Base-by-base conservation (phyloP, 2,113 vertebrate species). In the Ctenomys sociabilis region DNA sequence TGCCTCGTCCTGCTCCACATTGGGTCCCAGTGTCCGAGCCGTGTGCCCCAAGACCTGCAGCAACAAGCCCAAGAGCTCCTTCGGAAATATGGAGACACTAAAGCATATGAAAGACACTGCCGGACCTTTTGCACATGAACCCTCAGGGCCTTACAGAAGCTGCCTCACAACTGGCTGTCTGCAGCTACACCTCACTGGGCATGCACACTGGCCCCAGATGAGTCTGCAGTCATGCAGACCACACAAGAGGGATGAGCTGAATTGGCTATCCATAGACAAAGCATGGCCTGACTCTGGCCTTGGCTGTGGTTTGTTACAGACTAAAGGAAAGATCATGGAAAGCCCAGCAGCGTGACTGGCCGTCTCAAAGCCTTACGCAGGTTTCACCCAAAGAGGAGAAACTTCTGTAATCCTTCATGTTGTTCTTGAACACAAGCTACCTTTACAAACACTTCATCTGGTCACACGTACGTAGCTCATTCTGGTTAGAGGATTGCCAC, bases 1-100 rank as follows among this genome's bases (percentile, higher is more conserved):
- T 99, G 99, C 92, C 99, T 99, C 1, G 98, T 99, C 2, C 94
- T 99, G 13, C 98, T 99, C n/a, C 98, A 99, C 96, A 43, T 98
- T 0, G 86, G 96, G 40, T 64, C 96, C 45, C 97, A 96, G 37
- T 98, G 97, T 1, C 82, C 97, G 5, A 57, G 84, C 1, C 78
- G 10, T 3, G 22, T 99, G 63, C 92, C 98, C 0, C 96, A 92
- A 0, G 95, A 98, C 11, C 94, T 99, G 26, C 98, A 80, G 4
- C 68, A 97, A 5, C 83, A 96, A 75, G 99, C 99, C 4, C 85
- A 97, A 91, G 97, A 98, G 35, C 97, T 99, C 91, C 98, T 99
- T 17, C 92, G 40, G 8, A 98, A 98, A 95, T 98, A 99, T 0
- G 97, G 98, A 1, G 93, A 85, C 0, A 88, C 93, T 19, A 7